These are phyloP conservation scores for Brachyopa scutellaris DNA, from an alignment of 2,888 invertebrate species.

Conservation along the genomic window DNA sequence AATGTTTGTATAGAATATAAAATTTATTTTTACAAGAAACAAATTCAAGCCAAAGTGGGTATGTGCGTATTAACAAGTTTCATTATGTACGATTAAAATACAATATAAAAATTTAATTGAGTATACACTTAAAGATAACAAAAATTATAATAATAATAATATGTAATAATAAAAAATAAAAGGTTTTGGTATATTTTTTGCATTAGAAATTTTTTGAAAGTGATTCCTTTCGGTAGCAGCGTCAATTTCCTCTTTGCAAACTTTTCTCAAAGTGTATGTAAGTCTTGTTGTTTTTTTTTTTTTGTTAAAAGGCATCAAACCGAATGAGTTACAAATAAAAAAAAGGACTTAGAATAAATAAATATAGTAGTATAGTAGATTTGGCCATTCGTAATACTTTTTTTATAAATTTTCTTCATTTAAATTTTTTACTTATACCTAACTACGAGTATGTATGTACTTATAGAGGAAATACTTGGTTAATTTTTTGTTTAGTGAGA, in stretches of 20 bases:
- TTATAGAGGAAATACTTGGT: slow-evolving; percentile 17
- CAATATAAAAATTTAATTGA: slow-evolving; percentile 16
- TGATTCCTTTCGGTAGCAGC: not conserved
- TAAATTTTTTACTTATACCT: slow-evolving; percentile 1
- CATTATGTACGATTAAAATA: slow-evolving; percentile 3
- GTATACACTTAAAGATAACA: slow-evolving; percentile 28
- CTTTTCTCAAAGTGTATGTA: slow-evolving; percentile 16
- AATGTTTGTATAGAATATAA: slow-evolving; percentile 15
- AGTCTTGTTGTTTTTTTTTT: slow-evolving; percentile 14
- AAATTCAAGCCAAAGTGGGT: slow-evolving; percentile 11
- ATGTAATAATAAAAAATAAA: slow-evolving; percentile 34
- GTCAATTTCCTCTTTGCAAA: slow-evolving; percentile 37
- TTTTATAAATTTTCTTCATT: slow-evolving; percentile 4
- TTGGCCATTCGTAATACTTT: slow-evolving; percentile 72
- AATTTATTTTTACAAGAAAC: slow-evolving; percentile 18
- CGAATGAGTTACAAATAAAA: slow-evolving; percentile 17
- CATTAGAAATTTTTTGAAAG: not conserved
- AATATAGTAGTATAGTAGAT: slow-evolving; percentile 70
- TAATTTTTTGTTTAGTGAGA: slow-evolving; percentile 15
- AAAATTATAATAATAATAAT: slow-evolving; percentile 12
- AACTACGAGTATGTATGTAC: slow-evolving; percentile 17
- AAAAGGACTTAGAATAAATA: slow-evolving; percentile 62
- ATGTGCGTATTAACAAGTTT: slow-evolving; percentile 58
- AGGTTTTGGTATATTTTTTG: slow-evolving; percentile 63
- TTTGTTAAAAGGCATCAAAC: not conserved